These are phyloP conservation scores for Alethe castanea DNA, from an alignment of 2,113 vertebrate genomes.

Conservation along the genomic window DNA sequence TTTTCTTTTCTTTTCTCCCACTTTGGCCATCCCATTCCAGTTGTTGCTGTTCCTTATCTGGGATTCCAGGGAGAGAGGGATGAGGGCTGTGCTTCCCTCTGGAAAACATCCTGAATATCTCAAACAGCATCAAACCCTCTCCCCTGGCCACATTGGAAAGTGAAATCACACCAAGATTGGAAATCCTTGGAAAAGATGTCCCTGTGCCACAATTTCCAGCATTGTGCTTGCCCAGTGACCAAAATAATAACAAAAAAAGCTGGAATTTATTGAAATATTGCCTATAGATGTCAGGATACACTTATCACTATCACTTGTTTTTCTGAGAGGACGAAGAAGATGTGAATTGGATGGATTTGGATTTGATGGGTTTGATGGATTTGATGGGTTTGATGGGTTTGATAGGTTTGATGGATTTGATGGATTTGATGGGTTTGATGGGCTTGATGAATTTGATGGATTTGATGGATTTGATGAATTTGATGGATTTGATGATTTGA, in stretches of 20 bases:
- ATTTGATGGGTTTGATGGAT: too few relatives aligned
- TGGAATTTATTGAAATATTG: neutral
- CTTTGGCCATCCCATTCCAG: neutral
- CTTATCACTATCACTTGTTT: neutral
- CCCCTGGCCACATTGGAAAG: too few relatives aligned
- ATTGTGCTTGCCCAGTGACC: neutral
- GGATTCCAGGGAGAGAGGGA: too few relatives aligned
- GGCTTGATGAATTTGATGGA: neutral
- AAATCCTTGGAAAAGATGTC: neutral
- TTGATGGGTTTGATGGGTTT: neutral
- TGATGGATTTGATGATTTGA: neutral
- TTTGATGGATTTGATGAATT: neutral
- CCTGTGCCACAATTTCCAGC: neutral
- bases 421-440: neutral
- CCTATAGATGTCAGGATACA: neutral
- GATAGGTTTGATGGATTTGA: neutral
- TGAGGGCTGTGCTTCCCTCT: neutral
- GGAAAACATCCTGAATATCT: neutral
- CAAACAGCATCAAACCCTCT: neutral
- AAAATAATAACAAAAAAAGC: neutral
- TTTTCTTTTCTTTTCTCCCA: neutral
- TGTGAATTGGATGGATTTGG: neutral
- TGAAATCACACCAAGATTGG: rapidly evolving
- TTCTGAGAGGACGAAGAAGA: neutral
- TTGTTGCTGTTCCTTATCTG: rapidly evolving